Evolutionary conservation across 1,140 invertebrate genomes (phyloP), one percentile per base, ranked within the genome.

Genomic region (Maconellicoccus hirsutus): DNA sequence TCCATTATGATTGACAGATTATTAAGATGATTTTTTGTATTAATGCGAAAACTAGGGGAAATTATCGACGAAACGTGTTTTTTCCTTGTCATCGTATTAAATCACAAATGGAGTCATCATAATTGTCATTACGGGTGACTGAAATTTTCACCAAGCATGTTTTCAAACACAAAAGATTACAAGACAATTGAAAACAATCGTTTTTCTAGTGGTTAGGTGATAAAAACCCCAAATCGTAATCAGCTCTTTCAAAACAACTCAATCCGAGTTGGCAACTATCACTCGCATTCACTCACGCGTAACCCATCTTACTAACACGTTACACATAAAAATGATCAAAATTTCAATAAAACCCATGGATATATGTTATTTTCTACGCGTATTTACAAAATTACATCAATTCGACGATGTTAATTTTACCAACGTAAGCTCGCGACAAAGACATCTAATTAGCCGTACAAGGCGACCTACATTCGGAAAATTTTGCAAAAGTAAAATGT

Each of bases 381-480:
- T 14, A 8, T 52, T 52, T 52, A 52, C n/a, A 2, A 19, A 52
- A 52, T 3, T 8, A 16, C 3, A 52, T 8, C 42, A 19, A 8
- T 52, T 52, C 16, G 12, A 6, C 2, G n/a, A 52, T 4, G n/a
- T 4, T 16, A 52, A 52, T 8, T 52, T 52, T 2, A 8, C 16
- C 42, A 16, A 52, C n/a, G n/a, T 52, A 52, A 52, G 42, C 42
- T 14, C 42, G 42, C n/a, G 42, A 52, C 42, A 14, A 19, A 52
- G n/a, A 52, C 42, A 52, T 52, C 29, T 52, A 52, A 52, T 52
- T 52, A 52, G 42, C 42, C 42, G 42, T 52, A 52, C 12, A 52
- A 52, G 42, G 42, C 61, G 61, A 66, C 61, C 61, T 66, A 66
- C 61, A 66, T 66, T 66, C 61, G 61, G 3, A 23, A 25, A 66